Percentiles rank a stretch among this genome's conserved stretches.
These are phyloP conservation scores for Zygogramma bicolorata DNA, from an alignment of 2,888 invertebrate species.

Conservation along the genomic window DNA sequence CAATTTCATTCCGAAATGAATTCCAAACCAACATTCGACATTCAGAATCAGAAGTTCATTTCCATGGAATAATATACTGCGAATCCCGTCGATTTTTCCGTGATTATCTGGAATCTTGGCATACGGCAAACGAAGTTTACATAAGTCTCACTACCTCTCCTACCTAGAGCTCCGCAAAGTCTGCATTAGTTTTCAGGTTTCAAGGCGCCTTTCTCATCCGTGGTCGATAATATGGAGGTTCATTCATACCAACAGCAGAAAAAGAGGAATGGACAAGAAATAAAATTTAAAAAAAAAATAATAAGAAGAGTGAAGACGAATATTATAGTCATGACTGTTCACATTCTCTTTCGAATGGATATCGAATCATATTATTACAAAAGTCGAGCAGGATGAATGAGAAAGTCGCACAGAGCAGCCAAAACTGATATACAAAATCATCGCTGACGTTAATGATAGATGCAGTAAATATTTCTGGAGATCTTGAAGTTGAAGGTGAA, in stretches of 20 bases:
- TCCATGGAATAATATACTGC: neutral
- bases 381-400: no score
- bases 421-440: no score
- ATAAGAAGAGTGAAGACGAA: no score
- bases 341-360: no score
- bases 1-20: neutral
- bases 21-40: neutral
- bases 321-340: no score
- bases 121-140: neutral
- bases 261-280: no score
- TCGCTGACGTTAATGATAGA: no score
- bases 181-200: neutral
- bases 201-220: neutral
- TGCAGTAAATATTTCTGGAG: no score
- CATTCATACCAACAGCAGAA: neutral
- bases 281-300: no score
- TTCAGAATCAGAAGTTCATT: neutral
- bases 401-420: no score
- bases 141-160: neutral
- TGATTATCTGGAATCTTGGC: neutral
- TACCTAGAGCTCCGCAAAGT: neutral
- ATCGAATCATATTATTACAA: no score
- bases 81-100: neutral
- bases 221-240: neutral
- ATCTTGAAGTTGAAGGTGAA: no score